Evolutionary conservation across 2,888 invertebrate genomes (phyloP).

Genomic region (Acheta domesticus): DNA sequence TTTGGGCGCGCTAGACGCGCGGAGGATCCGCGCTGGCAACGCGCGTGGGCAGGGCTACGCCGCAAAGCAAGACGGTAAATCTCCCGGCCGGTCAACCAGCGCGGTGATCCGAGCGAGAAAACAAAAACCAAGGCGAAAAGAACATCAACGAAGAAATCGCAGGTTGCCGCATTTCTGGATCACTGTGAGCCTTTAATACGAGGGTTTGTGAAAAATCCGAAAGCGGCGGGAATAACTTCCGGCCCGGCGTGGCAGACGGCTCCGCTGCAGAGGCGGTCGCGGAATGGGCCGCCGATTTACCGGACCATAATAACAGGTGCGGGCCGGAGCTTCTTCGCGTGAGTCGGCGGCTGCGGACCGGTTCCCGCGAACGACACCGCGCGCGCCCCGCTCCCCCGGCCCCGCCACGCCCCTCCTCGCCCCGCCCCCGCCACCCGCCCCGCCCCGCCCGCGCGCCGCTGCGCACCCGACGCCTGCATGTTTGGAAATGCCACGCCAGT

Average conservation of each 20-base stretch:
- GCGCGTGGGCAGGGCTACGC: background rate
- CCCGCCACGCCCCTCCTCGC: background rate
- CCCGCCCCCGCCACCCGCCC: background rate
- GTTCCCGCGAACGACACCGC: conserved; percentile 10
- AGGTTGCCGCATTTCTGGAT: too few relatives aligned
- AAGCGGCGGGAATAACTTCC: background rate
- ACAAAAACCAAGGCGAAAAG: too few relatives aligned
- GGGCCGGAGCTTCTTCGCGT: background rate
- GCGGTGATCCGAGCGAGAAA: too few relatives aligned
- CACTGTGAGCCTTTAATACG: background rate
- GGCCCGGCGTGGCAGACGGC: background rate
- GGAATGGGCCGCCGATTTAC: background rate
- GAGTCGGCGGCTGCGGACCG: background rate
- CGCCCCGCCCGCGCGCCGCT: background rate
- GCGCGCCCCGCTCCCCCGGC: too few relatives aligned
- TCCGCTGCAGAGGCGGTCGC: background rate
- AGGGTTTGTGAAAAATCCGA: background rate
- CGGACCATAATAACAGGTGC: background rate
- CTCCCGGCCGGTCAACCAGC: too few relatives aligned
- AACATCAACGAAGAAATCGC: too few relatives aligned
- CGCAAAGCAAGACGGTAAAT: background rate
- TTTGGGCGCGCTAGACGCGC: too few relatives aligned
- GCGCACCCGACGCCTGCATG: too few relatives aligned
- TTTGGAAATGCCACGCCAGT: too few relatives aligned
- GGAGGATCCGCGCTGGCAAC: background rate